Evolutionary conservation across 2,113 vertebrate genomes (phyloP), one percentile per base, ranked within the genome.

Genomic region (Campylorhamphus procurvoides): DNA sequence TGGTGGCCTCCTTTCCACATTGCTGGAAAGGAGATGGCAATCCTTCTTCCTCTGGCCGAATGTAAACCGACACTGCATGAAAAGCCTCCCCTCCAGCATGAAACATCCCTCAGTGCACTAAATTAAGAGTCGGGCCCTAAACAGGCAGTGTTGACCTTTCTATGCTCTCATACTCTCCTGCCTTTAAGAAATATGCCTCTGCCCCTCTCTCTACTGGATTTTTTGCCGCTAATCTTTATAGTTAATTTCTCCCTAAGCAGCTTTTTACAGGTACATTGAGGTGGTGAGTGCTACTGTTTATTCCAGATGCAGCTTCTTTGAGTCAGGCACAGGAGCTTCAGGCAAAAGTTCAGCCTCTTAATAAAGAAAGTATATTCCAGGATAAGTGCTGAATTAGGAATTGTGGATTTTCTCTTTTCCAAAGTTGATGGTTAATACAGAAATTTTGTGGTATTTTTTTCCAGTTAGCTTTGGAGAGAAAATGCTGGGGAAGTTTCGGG

Each of bases 1-100:
- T 86, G 92, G 88, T 93, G 94, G 95, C 68, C 84, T 95, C 84
- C 78, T 95, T 93, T 96, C 71, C 87, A 87, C 71, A n/a, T 49
- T 93, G 74, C 87, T 90, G 85, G 46, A 80, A 85, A 88, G 67
- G 72, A 93, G 90, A 84, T 67, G 59, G 62, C 18, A 92, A 88
- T 95, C 72, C 67, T 88, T 85, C 78, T 85, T 92, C 64, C 75
- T 47, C 55, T 20, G n/a, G 58, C 67, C 81, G 59, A 92, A 90
- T 88, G 72, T 67, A 93, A 95, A 76, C 28, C 0, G 15, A 83
- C 82, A 80, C 85, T 73, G 72, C 90, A 71, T 35, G 68, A 84
- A 90, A 96, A 90, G 72, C 50, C 37, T 88, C 37, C 79, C 72
- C 55, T 64, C 67, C 78, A 86, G 90, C 79, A 73, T 7, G 49